Evolutionary conservation across 2,113 vertebrate species (phyloP), one percentile per base, ranked within the genome.

Genomic region (Xiphophorus hellerii): DNA sequence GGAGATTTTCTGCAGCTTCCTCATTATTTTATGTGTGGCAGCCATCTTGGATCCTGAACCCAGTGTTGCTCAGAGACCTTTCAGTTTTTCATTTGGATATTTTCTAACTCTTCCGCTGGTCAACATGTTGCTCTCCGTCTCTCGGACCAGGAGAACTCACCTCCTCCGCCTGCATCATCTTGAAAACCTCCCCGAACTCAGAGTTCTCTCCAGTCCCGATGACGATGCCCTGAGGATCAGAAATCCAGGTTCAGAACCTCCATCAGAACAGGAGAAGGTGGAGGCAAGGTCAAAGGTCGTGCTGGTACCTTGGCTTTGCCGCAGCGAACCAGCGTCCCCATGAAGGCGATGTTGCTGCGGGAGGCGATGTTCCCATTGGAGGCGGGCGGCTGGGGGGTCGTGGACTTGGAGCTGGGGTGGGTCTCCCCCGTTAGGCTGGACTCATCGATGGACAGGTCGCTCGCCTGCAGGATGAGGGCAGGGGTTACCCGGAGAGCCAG

Each of bases 141-240:
- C 31, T 22, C 10, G n/a, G 33, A 39, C 39, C 65, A 42, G 31
- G 22, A 17, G 11, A 13, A 71, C 71, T 22, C 35, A 80, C 98
- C 95, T 99, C 98, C 80, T 99, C 98, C 71, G 98, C 98, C 86
- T 99, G 98, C 98, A 99, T 99, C 98, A 99, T 99, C 93, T 99
- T 99, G 91, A 99, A 99, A 70, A 99, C 96, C 35, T 99, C 98
- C 0, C 98, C 98, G 83, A 99, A 99, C 90, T 99, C 97, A 0
- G 98, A 99, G 90, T 96, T 97, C 92, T 99, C 98, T 78, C 98
- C 98, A 27, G 98, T 99, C 90, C 98, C 98, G 89, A 98, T 98
- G 89, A 99, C 97, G 84, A 99, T 96, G 20, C 98, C 98, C 98
- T 99, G 88, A 71, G 89, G 69, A 68, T 74, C 28, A 80, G 17